Conservation (phyloP, 2,888 invertebrate species). For the Oscheius onirici region DNA sequence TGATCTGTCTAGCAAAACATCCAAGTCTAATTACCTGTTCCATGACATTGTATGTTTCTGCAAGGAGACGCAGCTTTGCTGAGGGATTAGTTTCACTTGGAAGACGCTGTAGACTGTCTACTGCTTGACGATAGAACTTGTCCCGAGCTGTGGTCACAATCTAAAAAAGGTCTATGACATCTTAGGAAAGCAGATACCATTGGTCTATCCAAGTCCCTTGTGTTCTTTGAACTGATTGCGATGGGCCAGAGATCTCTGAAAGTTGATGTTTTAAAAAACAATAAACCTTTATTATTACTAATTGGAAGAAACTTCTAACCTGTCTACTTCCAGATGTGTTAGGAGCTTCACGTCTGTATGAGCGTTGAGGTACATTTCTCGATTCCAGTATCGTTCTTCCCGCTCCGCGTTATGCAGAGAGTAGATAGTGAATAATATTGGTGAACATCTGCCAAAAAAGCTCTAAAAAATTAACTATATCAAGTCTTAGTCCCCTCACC, state of each 20-base stretch:
- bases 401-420: constrained; percentile 15
- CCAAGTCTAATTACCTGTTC: constrained; percentile 8
- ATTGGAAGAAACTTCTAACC: background rate
- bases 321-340: constrained; percentile 17
- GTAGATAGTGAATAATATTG: constrained; percentile 28
- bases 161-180: background rate
- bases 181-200: background rate
- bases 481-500: background rate
- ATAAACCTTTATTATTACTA: background rate
- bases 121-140: constrained; percentile 29
- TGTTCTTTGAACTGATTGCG: background rate
- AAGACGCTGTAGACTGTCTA: constrained; percentile 22
- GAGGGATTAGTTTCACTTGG: constrained; percentile 30
- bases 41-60: constrained; percentile 25
- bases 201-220: constrained; percentile 19
- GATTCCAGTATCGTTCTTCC: constrained; percentile 28
- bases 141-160: constrained; percentile 32
- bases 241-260: constrained; percentile 22
- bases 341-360: constrained; percentile 31
- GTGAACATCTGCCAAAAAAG: constrained; percentile 25
- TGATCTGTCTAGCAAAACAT: too few species aligned
- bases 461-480: background rate
- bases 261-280: background rate
- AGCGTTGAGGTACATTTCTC: constrained; percentile 29
- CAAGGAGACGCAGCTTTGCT: constrained; percentile 18